Base-by-base conservation (phyloP, 1,140 invertebrate species). In the Dufourea novaeangliae region DNA sequence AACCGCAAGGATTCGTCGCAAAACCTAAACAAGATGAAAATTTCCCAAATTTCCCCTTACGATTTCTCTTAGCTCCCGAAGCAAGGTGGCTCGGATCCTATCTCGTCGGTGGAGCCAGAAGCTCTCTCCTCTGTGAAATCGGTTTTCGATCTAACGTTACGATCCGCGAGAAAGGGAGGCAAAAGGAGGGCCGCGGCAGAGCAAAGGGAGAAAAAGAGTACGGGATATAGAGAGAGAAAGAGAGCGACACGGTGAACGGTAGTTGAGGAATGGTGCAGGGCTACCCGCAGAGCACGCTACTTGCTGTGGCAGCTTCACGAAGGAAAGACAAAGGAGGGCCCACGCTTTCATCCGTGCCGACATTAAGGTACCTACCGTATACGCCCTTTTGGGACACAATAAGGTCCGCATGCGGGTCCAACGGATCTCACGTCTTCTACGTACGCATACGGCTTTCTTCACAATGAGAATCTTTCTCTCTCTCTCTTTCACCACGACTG, bases 291-390 rank as follows among this genome's bases (percentile, higher is more conserved):
- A 78, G 84, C 74, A 79, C 79, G 83, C 79, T 85, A 85, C 84
- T 85, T 85, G 79, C 84, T 79, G 83, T 77, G 83, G 84, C 84
- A 86, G 84, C 80, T 86, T 86, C 84, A 81, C 79, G 84, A 85
- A 74, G 79, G 64, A 86, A 86, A 86, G 84, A 86, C 84, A 86
- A 86, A 86, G 84, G 84, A 85, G 61, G 79, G 72, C 79, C 78
- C 86, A 85, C 72, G 86, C 88, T 90, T 90, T 90, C 83, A 90
- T 90, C 88, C 82, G 68, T 90, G 88, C 88, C 88, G 88, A 89
- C 88, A 88, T 88, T 88, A 88, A 89, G 88, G 88, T 88, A 87
- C 86, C 84, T 86, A 86, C 84, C 76, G 80, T 83, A 83, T 81
- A 88, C 84, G 85, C 83, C 82, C 83, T 86, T 85, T 83, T 73